Evolutionary conservation across 2,797 vertebrate genomes (phyloP).

Genomic region (Bufotes viridis): DNA sequence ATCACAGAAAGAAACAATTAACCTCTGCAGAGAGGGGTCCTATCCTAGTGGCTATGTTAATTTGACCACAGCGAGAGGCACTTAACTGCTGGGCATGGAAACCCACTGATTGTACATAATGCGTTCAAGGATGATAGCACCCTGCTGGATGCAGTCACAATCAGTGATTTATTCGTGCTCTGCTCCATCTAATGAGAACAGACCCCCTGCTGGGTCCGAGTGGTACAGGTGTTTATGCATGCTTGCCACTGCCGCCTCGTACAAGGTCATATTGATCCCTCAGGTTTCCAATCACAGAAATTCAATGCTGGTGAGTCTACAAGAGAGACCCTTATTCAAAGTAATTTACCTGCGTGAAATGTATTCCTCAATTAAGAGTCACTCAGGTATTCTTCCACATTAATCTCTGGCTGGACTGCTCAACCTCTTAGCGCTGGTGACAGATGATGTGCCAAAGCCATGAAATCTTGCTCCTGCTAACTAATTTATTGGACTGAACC

Average conservation of each 20-base stretch:
- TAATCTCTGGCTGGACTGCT: conserved; percentile 48
- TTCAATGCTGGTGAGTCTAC: conserved; percentile 32
- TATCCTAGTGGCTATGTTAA: conserved; percentile 39
- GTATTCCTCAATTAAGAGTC: conserved; percentile 51
- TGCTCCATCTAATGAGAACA: conserved; percentile 47
- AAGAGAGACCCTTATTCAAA: conserved; percentile 31
- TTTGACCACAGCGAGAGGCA: conserved; percentile 42
- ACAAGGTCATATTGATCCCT: conserved; percentile 55
- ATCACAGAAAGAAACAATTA: conserved; percentile 28
- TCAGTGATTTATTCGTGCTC: conserved; percentile 52
- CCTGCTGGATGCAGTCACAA: conserved; percentile 34
- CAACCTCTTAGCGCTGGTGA: conserved; percentile 36
- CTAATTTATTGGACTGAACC: conserved; percentile 39
- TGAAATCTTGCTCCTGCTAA: conserved; percentile 23
- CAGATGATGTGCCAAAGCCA: conserved; percentile 45
- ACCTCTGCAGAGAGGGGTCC: conserved; percentile 19
- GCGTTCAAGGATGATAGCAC: conserved; percentile 48
- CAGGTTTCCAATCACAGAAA: conserved; percentile 34
- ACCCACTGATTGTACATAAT: conserved; percentile 39
- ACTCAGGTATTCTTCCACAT: conserved; percentile 54
- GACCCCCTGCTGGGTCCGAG: conserved; percentile 43
- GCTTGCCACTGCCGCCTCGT: conserved; percentile 18
- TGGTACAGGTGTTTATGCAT: conserved; percentile 51
- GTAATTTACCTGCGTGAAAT: conserved; percentile 53
- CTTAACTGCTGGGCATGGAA: conserved; percentile 41